phyloP scores from a whole-genome alignment of 2,113 vertebrate species.

The Cheirogaleus medius region DNA sequence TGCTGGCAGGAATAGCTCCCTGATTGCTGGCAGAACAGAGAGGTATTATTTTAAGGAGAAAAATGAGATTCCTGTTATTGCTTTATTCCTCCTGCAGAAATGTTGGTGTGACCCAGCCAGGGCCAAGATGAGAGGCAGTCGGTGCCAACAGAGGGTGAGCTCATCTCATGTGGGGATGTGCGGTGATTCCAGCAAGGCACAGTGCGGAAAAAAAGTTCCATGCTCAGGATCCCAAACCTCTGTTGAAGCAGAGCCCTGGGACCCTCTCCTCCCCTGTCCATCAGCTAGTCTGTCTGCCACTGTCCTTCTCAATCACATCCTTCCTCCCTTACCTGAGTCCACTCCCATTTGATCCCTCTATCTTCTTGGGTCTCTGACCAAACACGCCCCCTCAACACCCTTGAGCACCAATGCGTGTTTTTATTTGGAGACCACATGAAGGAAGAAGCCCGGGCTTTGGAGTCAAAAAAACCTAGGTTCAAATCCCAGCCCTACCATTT shows the following conservation, averaged over 20 bases:
- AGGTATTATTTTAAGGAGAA: slow-evolving; percentile 82
- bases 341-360: background rate
- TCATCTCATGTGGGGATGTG: slow-evolving; percentile 65
- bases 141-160: slow-evolving; percentile 80
- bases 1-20: slow-evolving; percentile 59
- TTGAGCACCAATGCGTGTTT: background rate
- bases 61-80: slow-evolving; percentile 80
- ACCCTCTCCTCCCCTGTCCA: background rate
- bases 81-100: slow-evolving; percentile 78
- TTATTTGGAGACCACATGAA: background rate
- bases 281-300: background rate
- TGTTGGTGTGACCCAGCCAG: slow-evolving; percentile 71
- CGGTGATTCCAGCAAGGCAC: slow-evolving; percentile 74
- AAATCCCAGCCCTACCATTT: background rate
- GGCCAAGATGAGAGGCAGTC: slow-evolving; percentile 48
- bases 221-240: background rate
- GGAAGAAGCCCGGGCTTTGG: background rate
- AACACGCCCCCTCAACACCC: background rate
- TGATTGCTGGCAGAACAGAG: slow-evolving; percentile 62
- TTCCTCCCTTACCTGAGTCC: background rate
- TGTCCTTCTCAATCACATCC: background rate
- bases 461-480: background rate
- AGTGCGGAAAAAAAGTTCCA: slow-evolving; percentile 3
- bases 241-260: slow-evolving; percentile 22
- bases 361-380: background rate